Evolutionary conservation across 2,113 vertebrate species (phyloP).

Genomic region (Salvelinus namaycush): DNA sequence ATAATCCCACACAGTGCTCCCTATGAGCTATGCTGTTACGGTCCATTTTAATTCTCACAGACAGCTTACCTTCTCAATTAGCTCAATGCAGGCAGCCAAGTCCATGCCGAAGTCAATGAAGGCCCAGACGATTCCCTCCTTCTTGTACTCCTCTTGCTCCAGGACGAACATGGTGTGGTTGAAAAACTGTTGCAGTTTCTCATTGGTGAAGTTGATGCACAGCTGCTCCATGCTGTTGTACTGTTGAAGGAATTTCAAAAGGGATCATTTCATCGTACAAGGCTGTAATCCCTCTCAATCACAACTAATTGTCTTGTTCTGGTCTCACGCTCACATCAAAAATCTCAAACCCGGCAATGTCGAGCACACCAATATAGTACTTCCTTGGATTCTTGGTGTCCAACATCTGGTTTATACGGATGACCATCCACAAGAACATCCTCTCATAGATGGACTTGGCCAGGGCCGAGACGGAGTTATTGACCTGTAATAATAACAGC

Average conservation of each 20-base stretch:
- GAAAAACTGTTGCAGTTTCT: slow-evolving; percentile 83
- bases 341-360: neutral
- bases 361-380: slow-evolving; percentile 27
- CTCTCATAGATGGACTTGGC: slow-evolving; percentile 52
- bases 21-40: no score
- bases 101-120: slow-evolving; percentile 94
- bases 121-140: slow-evolving; percentile 79
- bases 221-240: slow-evolving; percentile 82
- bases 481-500: no score
- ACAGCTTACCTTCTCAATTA: slow-evolving; percentile 82
- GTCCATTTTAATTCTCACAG: no score
- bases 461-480: no score
- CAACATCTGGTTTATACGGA: slow-evolving; percentile 28
- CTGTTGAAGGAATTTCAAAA: slow-evolving; percentile 42
- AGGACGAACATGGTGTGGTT: slow-evolving; percentile 77
- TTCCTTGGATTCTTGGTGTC: slow-evolving; percentile 29
- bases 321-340: neutral
- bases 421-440: slow-evolving; percentile 80
- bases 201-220: slow-evolving; percentile 82
- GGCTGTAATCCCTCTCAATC: no score
- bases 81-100: slow-evolving; percentile 87
- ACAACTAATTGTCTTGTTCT: neutral
- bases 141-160: slow-evolving; percentile 82
- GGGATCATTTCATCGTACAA: no score
- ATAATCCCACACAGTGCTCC: no score